Conservation (phyloP, 2,797 vertebrate species). For the Smutsia gigantea region DNA sequence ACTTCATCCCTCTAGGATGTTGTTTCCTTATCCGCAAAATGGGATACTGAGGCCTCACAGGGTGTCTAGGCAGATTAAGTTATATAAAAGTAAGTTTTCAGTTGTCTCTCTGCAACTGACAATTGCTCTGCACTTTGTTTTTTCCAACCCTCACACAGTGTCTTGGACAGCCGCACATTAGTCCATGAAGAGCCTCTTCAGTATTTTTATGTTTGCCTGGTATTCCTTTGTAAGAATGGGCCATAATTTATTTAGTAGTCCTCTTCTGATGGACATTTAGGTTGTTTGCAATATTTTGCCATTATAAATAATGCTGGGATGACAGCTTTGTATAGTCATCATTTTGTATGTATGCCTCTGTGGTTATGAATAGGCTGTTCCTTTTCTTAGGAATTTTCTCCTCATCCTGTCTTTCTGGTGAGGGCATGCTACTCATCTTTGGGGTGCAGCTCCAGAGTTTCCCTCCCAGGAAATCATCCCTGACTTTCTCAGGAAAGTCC, state of each 20-base stretch:
- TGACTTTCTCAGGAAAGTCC: not conserved
- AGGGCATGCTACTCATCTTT: not conserved
- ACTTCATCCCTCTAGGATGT: not conserved
- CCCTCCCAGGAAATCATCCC: not conserved
- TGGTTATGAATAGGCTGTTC: not conserved
- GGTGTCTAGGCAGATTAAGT: not conserved
- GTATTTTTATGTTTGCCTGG: not conserved
- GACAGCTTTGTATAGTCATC: conserved; percentile 18
- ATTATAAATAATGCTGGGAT: conserved; percentile 42
- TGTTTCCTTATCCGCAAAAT: not conserved
- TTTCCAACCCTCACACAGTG: not conserved
- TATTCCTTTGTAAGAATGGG: conserved; percentile 19
- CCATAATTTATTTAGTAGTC: conserved; percentile 72
- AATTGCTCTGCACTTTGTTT: not conserved
- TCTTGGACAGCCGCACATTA: not conserved
- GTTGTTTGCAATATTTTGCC: conserved; percentile 62
- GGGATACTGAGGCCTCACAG: not conserved
- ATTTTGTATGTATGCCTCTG: not conserved
- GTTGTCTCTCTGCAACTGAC: not conserved
- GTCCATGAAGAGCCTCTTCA: not conserved
- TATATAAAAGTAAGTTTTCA: not conserved
- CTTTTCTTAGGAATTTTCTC: conserved; percentile 28
- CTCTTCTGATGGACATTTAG: conserved; percentile 51
- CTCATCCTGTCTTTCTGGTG: not conserved
- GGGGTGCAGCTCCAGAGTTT: no score